These are phyloP conservation scores for Anableps anableps DNA, from an alignment of 2,797 vertebrate genomes.

Conservation along the genomic window DNA sequence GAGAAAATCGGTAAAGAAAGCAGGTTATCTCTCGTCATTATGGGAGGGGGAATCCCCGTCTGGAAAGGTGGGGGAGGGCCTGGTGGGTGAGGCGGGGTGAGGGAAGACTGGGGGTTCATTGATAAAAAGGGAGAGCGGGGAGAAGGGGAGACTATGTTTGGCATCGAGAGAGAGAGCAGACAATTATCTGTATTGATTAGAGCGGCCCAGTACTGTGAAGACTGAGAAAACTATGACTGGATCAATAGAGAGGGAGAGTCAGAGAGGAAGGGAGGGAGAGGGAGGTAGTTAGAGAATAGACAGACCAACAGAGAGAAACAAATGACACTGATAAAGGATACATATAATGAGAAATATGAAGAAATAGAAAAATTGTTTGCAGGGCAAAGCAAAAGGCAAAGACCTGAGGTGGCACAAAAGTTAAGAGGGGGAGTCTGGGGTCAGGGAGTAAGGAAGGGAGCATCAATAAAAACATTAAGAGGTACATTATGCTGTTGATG, in stretches of 20 bases:
- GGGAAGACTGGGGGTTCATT: conserved; percentile 79
- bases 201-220: conserved; percentile 83
- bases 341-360: conserved; percentile 63
- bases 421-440: conserved; percentile 18
- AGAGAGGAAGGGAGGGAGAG: conserved; percentile 40
- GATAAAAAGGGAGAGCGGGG: conserved; percentile 77
- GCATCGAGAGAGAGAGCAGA: conserved; percentile 83
- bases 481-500: conserved; percentile 72
- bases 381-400: conserved; percentile 52
- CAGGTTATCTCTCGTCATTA: conserved; percentile 87
- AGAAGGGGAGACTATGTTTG: conserved; percentile 78
- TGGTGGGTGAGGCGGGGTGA: conserved; percentile 67
- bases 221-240: conserved; percentile 87
- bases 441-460: conserved; percentile 9
- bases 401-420: conserved; percentile 48
- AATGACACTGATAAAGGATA: conserved; percentile 69
- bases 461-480: conserved; percentile 62
- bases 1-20: conserved; percentile 86
- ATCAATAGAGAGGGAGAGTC: conserved; percentile 81
- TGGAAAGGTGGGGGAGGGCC: conserved; percentile 41
- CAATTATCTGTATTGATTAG: conserved; percentile 90
- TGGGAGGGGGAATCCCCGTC: conserved; percentile 83
- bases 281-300: conserved; percentile 59
- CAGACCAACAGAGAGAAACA: conserved; percentile 68
- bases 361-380: conserved; percentile 58